phyloP scores from a whole-genome alignment of 2,888 invertebrate genomes.

The Dynastes hyllus region DNA sequence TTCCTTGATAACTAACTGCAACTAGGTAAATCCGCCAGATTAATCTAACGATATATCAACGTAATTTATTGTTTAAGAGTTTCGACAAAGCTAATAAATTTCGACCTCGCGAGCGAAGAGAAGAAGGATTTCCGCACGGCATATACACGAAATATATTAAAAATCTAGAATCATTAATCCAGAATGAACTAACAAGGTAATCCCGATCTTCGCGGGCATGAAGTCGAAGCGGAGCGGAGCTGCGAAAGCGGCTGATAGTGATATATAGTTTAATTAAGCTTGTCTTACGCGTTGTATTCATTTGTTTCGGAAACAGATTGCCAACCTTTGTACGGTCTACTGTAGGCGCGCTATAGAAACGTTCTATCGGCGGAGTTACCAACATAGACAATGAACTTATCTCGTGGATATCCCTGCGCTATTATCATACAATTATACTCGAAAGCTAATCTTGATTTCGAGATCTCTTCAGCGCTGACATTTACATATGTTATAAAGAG shows the following conservation, averaged over 20 bases:
- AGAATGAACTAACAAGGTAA: slow-evolving; percentile 69
- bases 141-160: slow-evolving; percentile 64
- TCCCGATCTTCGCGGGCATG: slow-evolving; percentile 64
- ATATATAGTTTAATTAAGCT: slow-evolving; percentile 71
- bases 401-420: slow-evolving; percentile 52
- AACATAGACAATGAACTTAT: slow-evolving; percentile 64
- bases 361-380: slow-evolving; percentile 57
- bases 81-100: slow-evolving; percentile 50
- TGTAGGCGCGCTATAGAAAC: not conserved
- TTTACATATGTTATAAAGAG: slow-evolving; percentile 60
- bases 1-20: slow-evolving; percentile 30
- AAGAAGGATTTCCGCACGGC: slow-evolving; percentile 42
- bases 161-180: slow-evolving; percentile 70
- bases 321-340: slow-evolving; percentile 65
- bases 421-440: slow-evolving; percentile 64
- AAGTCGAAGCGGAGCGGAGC: slow-evolving; percentile 48
- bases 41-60: slow-evolving; percentile 38
- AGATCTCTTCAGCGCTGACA: slow-evolving; percentile 55
- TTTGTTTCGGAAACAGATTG: slow-evolving; percentile 71
- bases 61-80: slow-evolving; percentile 52
- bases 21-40: slow-evolving; percentile 26
- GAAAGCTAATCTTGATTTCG: slow-evolving; percentile 60
- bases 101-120: slow-evolving; percentile 16
- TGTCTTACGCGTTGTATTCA: slow-evolving; percentile 71
- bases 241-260: slow-evolving; percentile 65